Evolutionary conservation across 1,140 invertebrate species (phyloP), one percentile per base, ranked within the genome.

Genomic region (Tyrophagus putrescentiae): DNA sequence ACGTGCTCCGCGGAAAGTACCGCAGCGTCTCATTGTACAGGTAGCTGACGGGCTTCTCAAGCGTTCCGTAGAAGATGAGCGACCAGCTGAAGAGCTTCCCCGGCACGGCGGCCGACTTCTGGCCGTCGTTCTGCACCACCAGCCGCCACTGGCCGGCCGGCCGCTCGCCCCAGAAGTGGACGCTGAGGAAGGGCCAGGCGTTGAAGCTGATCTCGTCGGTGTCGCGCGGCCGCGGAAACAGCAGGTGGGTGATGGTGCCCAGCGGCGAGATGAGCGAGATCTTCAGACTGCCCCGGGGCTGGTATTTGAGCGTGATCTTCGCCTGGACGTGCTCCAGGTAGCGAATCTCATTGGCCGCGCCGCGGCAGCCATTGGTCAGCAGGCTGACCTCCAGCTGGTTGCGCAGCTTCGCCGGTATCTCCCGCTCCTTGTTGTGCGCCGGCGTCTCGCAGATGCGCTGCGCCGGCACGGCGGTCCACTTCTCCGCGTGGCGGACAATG

Each of bases 141-240:
- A 98, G 75, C 57, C 79, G 78, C 95, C 95, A 99, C 29, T 78
- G 83, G 18, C 95, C 95, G 65, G 85, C 81, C 0, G 95, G 92
- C 72, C 94, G 89, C 75, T 99, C 95, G 39, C 93, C 94, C 95
- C 95, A 99, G 1, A 91, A 96, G 69, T 99, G 96, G 1, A 95
- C 98, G 1, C 94, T 98, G 93, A 98, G 98, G 73, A 99, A 99
- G 1, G 96, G 96, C 96, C 96, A 98, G 73, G 97, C 95, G 39
- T 87, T 93, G 73, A 98, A 98, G 6, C 93, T 92, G 72, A 84
- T 81, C 60, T 82, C 79, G 71, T 98, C 92, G 66, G 94, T 89
- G 70, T 99, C 96, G 69, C 96, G 93, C 1, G 86, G 83, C 62
- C 96, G 77, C 68, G 84, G 80, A 68, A 90, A 95, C 36, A 99